Evolutionary conservation across 2,888 invertebrate species (phyloP).

Genomic region (Pseudococcus viburni): DNA sequence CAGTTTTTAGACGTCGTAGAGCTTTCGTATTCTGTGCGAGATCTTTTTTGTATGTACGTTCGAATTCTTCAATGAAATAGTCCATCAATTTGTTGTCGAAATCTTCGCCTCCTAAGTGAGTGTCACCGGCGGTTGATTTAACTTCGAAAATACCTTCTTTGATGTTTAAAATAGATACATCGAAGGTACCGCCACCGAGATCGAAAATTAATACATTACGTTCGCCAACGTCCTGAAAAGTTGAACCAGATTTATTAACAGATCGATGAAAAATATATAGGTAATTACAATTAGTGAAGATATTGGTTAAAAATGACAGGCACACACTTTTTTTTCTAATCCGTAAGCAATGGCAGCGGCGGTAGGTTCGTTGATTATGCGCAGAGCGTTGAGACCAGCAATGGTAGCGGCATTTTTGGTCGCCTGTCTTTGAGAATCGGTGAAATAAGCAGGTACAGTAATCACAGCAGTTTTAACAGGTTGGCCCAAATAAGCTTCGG

Average conservation of each 20-base stretch:
- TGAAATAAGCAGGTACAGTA: conserved; percentile 93
- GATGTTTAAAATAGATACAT: conserved; percentile 94
- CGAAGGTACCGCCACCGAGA: conserved; percentile 92
- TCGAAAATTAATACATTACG: conserved; percentile 71
- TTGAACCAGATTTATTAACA: too few species aligned
- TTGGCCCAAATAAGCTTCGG: conserved; percentile 89
- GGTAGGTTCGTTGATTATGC: conserved; percentile 80
- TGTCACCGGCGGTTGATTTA: conserved; percentile 86
- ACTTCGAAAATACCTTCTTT: conserved; percentile 96
- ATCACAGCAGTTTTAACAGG: conserved; percentile 89
- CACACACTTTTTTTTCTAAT: conserved; percentile 81
- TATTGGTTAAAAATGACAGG: not conserved
- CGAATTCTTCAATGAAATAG: conserved; percentile 91
- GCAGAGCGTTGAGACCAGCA: conserved; percentile 80
- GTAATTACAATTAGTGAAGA: too few species aligned
- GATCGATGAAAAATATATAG: too few species aligned
- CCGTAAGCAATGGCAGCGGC: conserved; percentile 90
- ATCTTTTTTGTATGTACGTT: conserved; percentile 94
- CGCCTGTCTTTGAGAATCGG: conserved; percentile 91
- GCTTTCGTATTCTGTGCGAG: conserved; percentile 73
- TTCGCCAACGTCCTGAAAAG: conserved; percentile 29
- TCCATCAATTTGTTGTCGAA: conserved; percentile 93
- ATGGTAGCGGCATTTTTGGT: conserved; percentile 94
- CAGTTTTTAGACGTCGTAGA: conserved; percentile 79
- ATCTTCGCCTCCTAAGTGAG: conserved; percentile 75